phyloP scores from a whole-genome alignment of 2,888 invertebrate species.

The Hydroisotoma schaefferi region DNA sequence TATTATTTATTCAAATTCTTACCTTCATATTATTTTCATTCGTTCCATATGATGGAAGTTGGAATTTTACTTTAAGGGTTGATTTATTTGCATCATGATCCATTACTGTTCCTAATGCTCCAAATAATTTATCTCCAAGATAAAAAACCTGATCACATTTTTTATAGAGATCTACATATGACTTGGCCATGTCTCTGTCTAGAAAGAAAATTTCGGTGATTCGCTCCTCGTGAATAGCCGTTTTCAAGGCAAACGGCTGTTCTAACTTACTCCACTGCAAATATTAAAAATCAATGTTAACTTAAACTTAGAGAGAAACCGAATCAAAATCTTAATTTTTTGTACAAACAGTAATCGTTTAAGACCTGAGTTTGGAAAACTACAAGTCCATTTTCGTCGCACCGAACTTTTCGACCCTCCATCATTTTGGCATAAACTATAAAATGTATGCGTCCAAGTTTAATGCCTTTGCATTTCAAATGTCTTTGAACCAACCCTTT shows the following conservation, averaged over 20 bases:
- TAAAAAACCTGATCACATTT: constrained; percentile 43
- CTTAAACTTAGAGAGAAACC: background rate
- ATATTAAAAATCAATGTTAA: background rate
- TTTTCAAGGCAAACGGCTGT: constrained; percentile 68
- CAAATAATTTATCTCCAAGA: constrained; percentile 37
- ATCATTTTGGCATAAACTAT: constrained; percentile 67
- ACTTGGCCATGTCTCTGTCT: constrained; percentile 30
- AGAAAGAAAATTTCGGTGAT: constrained; percentile 40
- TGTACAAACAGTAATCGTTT: constrained; percentile 6
- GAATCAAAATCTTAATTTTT: too few species aligned
- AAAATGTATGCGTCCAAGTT: constrained; percentile 63
- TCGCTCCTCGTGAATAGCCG: constrained; percentile 58
- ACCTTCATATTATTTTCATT: constrained; percentile 5
- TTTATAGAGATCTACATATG: constrained; percentile 35
- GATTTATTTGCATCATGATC: constrained; percentile 34
- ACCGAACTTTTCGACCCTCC: constrained; percentile 64
- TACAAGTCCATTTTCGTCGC: constrained; percentile 60
- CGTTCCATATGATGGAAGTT: constrained; percentile 2
- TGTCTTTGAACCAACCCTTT: constrained; percentile 51
- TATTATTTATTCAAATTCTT: too few species aligned
- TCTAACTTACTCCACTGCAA: constrained; percentile 63
- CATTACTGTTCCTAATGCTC: constrained; percentile 36
- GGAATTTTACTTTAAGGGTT: constrained; percentile 32
- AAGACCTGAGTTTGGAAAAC: constrained; percentile 62
- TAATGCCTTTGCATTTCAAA: constrained; percentile 71